A percentile compares a stretch with the other conserved stretches of the same genome.
phyloP scores from a whole-genome alignment of 2,113 vertebrate species.

The Macrotis lagotis region DNA sequence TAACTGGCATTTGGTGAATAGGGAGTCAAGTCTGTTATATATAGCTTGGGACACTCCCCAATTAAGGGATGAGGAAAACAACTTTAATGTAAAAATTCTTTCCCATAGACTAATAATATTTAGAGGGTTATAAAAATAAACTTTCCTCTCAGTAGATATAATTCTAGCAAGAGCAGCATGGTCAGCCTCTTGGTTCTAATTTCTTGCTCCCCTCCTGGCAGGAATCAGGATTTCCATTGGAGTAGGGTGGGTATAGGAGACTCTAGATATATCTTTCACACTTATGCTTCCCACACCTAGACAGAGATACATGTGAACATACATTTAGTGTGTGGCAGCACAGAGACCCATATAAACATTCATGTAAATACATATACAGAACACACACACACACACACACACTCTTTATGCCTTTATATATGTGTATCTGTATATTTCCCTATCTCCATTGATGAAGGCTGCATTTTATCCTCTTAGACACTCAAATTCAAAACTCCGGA shows the following conservation, averaged over 20 bases:
- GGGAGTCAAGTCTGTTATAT: not conserved
- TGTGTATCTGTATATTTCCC: not conserved
- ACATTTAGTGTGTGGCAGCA: too few relatives aligned
- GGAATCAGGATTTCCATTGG: not conserved
- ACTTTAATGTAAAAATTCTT: not conserved
- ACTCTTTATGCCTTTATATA: not conserved
- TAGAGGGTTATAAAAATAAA: not conserved
- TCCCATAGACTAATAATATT: not conserved
- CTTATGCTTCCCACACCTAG: not conserved
- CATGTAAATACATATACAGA: too few relatives aligned
- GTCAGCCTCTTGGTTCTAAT: not conserved
- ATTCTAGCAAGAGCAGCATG: not conserved
- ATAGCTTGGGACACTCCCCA: not conserved
- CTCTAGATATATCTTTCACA: not conserved
- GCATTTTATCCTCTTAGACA: not conserved
- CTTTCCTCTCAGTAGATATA: not conserved
- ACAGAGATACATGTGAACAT: too few relatives aligned
- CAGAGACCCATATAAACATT: too few relatives aligned
- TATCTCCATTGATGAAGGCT: not conserved
- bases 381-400: too few relatives aligned
- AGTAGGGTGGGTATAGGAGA: not conserved
- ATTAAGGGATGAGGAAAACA: not conserved
- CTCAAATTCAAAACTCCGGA: not conserved
- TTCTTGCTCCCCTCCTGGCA: not conserved
- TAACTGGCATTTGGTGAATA: not conserved